Conservation (phyloP, 2,113 vertebrate species). For the Mormoops blainvillei region DNA sequence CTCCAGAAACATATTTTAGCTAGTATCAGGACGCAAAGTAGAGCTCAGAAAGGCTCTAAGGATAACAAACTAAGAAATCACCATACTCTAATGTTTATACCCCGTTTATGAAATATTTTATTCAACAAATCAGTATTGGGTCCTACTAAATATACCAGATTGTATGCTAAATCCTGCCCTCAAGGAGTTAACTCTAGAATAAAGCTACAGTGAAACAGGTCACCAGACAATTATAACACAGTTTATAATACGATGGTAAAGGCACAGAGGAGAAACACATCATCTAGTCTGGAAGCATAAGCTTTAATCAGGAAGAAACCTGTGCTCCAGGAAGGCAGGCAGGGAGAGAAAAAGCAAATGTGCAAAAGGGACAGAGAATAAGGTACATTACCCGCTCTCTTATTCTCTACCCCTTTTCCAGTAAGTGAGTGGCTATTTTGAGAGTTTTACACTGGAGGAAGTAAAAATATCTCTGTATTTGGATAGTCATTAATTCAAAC, state of each 20-base stretch:
- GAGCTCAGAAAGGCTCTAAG: not conserved
- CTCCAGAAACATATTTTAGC: constrained; percentile 17
- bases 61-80: constrained; percentile 29
- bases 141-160: not conserved
- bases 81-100: constrained; percentile 7
- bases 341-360: not conserved
- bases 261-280: not conserved
- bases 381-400: too few species aligned
- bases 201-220: constrained; percentile 24
- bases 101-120: constrained; percentile 22
- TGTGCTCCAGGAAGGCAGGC: not conserved
- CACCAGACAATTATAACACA: constrained; percentile 6
- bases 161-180: not conserved
- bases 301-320: constrained; percentile 6
- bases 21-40: not conserved
- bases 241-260: constrained; percentile 30
- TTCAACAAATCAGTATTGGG: constrained; percentile 28
- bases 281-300: not conserved
- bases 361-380: not conserved
- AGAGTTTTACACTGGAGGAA: constrained; percentile 15
- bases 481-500: constrained; percentile 23
- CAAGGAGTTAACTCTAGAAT: constrained; percentile 36
- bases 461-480: not conserved
- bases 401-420: too few species aligned
- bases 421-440: not conserved